Percentiles rank a stretch among this genome's conserved stretches.
phyloP scores from a whole-genome alignment of 2,113 vertebrate genomes.

The Calidris pygmaea region DNA sequence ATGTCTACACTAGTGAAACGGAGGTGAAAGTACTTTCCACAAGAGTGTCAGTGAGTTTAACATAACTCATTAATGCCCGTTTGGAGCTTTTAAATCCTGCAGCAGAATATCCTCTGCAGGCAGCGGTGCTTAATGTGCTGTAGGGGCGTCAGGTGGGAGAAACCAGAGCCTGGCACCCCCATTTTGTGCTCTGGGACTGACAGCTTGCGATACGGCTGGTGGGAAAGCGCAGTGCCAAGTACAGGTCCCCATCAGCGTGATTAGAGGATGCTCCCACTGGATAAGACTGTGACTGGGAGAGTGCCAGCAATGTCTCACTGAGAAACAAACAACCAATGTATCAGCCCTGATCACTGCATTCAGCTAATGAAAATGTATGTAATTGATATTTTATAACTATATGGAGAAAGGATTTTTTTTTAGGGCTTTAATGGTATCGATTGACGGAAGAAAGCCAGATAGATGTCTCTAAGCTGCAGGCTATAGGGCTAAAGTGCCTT shows the following conservation, averaged over 20 bases:
- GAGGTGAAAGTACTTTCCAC: conserved; percentile 26
- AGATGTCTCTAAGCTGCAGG: conserved; percentile 44
- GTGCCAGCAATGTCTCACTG: conserved; percentile 36
- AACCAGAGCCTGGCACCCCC: background rate
- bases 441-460: conserved; percentile 66
- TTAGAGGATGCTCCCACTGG: conserved; percentile 15
- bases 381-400: conserved; percentile 80
- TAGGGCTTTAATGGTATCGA: conserved; percentile 74
- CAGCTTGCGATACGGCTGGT: background rate
- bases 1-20: background rate
- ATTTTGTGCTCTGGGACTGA: background rate
- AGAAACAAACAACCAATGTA: conserved; percentile 67
- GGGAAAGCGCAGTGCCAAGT: background rate
- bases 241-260: background rate
- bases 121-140: background rate
- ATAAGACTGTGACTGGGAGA: conserved; percentile 25
- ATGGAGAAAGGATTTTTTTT: conserved; percentile 64
- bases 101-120: background rate
- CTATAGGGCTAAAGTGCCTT: conserved; percentile 55
- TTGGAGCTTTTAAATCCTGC: conserved; percentile 8
- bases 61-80: conserved; percentile 26
- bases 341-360: conserved; percentile 68
- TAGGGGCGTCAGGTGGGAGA: background rate
- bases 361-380: conserved; percentile 79
- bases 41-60: conserved; percentile 26